phyloP scores from a whole-genome alignment of 2,113 vertebrate species.

The Festucalex cinctus region DNA sequence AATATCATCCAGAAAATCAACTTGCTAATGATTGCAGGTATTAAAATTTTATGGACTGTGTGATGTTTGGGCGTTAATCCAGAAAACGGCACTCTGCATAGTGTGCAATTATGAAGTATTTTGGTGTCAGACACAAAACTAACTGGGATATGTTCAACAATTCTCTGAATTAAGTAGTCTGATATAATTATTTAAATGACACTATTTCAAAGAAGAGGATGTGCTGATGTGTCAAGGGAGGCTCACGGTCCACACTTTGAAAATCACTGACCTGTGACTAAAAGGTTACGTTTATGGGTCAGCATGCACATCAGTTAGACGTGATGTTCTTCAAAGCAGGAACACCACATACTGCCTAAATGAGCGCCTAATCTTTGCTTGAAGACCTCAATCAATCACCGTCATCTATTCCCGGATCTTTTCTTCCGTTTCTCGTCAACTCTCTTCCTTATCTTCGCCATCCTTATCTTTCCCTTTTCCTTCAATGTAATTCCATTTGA shows the following conservation, averaged over 20 bases:
- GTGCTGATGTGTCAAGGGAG: not conserved
- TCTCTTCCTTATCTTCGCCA: conserved; percentile 10
- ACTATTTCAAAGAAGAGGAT: not conserved
- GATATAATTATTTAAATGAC: not conserved
- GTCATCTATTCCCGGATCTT: conserved; percentile 18
- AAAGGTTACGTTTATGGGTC: not conserved
- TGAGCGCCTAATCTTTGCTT: not conserved
- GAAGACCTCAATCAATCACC: conserved; percentile 4
- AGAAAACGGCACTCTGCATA: too few relatives aligned
- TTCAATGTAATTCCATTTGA: conserved; percentile 53
- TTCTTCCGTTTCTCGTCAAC: conserved; percentile 13
- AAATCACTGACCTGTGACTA: not conserved
- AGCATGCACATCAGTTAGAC: not conserved
- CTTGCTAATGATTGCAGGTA: not conserved
- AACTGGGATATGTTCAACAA: not conserved
- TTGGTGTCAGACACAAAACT: not conserved
- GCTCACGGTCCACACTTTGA: not conserved
- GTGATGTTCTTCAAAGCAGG: not conserved
- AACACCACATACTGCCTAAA: not conserved
- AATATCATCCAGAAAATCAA: too few relatives aligned
- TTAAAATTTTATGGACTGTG: not conserved
- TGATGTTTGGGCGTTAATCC: too few relatives aligned
- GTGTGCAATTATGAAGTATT: too few relatives aligned
- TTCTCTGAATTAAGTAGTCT: not conserved
- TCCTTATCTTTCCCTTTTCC: conserved; percentile 29